Evolutionary conservation across 2,113 vertebrate species (phyloP), one percentile per base, ranked within the genome.

Genomic region (Protobothrops mucrosquamatus): DNA sequence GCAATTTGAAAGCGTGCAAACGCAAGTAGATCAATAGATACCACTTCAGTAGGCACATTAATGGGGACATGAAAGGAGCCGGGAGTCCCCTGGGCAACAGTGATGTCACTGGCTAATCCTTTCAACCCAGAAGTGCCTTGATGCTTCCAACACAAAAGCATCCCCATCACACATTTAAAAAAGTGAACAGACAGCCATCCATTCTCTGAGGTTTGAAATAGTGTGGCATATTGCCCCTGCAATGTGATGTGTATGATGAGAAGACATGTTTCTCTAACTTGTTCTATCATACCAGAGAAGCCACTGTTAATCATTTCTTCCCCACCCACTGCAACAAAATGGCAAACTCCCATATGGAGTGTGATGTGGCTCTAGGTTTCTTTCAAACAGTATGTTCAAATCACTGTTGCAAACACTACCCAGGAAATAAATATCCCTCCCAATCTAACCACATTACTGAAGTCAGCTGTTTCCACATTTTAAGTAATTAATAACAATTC

Each of bases 401-500:
- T 46, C 34, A 92, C 20, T 12, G 23, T 10, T 59, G 22, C 26
- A 51, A 43, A 18, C 1, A 12, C 12, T 92, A 26, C 34, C 12
- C 48, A 64, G 39, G 6, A 92, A 59, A 22, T 22, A 88, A 26
- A 14, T 39, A 92, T 46, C 52, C 57, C 10, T 87, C 54, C 10
- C 26, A 23, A 43, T 43, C 18, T 46, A 26, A 4, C 18, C n/a
- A 48, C 22, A 57, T 54, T 57, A 39, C 64, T 57, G 39, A 57
- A 24, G 23, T 29, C 87, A 85, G 74, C 0, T 89, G 91, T 94
- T 92, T 93, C 93, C 93, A 89, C 90, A 92, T 93, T 59, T 94
- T 94, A 93, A 95, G 88, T 92, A 95, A 1, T 92, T 95, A 96
- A 96, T 94, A 96, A 96, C 94, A 94, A 89, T 92, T 91, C 87